These are phyloP conservation scores for Lepus townsendii DNA, from an alignment of 2,797 vertebrate genomes.

Conservation along the genomic window DNA sequence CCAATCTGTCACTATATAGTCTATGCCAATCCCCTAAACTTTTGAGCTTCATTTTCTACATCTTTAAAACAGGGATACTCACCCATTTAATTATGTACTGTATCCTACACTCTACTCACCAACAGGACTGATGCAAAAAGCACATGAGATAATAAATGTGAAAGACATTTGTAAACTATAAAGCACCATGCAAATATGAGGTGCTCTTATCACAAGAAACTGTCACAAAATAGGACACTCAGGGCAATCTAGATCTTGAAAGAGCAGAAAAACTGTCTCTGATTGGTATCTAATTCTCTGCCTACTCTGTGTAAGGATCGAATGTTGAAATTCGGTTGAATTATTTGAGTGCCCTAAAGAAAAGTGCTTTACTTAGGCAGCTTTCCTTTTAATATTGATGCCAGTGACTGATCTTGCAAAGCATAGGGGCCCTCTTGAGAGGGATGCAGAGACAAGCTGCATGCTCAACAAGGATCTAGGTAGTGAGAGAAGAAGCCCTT, in stretches of 20 bases:
- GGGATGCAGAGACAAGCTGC: background rate
- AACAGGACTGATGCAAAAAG: slow-evolving; percentile 2
- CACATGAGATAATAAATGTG: slow-evolving; percentile 28
- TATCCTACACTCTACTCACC: background rate
- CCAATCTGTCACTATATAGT: background rate
- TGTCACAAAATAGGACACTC: slow-evolving; percentile 27
- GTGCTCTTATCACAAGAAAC: background rate
- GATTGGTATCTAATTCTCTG: background rate
- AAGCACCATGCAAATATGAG: background rate
- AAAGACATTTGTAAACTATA: slow-evolving; percentile 47
- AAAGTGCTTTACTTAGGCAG: background rate
- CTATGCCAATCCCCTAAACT: background rate
- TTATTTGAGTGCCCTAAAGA: slow-evolving; percentile 11
- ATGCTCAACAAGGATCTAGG: background rate
- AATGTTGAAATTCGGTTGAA: background rate
- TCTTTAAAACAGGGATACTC: background rate
- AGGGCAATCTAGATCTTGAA: background rate
- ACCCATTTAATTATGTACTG: background rate
- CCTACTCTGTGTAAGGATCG: background rate
- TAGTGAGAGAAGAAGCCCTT: background rate
- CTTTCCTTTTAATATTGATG: slow-evolving; percentile 17
- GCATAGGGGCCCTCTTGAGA: background rate
- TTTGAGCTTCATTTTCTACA: slow-evolving; percentile 13
- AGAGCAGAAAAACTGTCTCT: background rate
- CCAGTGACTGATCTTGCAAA: background rate